phyloP scores from a whole-genome alignment of 2,888 invertebrate species.

The Tipula unca region DNA sequence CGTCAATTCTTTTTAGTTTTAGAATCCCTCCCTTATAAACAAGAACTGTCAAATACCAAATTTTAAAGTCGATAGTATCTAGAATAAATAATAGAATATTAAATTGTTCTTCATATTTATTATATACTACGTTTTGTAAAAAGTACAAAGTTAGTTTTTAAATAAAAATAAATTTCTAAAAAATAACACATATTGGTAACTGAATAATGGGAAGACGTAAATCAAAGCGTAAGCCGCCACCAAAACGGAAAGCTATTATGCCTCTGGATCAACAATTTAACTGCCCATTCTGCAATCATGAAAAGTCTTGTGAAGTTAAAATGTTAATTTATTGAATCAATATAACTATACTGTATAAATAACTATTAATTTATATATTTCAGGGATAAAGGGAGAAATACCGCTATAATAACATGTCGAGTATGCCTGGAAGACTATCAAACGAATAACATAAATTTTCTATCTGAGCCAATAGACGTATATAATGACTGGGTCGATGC shows the following conservation, averaged over 20 bases:
- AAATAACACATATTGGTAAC: not conserved
- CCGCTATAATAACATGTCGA: constrained; percentile 88
- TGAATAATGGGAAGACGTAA: constrained; percentile 84
- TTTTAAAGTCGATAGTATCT: not conserved
- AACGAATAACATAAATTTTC: constrained; percentile 85
- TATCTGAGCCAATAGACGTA: constrained; percentile 96
- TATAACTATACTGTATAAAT: not conserved
- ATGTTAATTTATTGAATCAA: constrained; percentile 70
- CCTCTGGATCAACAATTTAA: constrained; percentile 94
- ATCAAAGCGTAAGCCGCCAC: constrained; percentile 95
- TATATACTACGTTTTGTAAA: not conserved
- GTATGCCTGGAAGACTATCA: constrained; percentile 97
- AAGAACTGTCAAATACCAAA: not conserved
- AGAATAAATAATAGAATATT: not conserved
- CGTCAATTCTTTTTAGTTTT: no score
- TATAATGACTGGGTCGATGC: constrained; percentile 99
- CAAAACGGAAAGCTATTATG: constrained; percentile 84
- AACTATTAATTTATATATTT: constrained; percentile 27
- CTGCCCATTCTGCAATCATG: constrained; percentile 99
- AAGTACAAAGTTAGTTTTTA: not conserved
- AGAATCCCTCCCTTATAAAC: no score
- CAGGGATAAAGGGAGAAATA: constrained; percentile 92
- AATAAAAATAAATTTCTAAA: not conserved
- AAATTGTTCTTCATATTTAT: not conserved
- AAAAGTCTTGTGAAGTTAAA: constrained; percentile 98